A percentile compares a stretch with the other conserved stretches of the same genome.
Evolutionary conservation across 2,113 vertebrate species (phyloP).

Genomic region (Poeciliopsis occidentalis): DNA sequence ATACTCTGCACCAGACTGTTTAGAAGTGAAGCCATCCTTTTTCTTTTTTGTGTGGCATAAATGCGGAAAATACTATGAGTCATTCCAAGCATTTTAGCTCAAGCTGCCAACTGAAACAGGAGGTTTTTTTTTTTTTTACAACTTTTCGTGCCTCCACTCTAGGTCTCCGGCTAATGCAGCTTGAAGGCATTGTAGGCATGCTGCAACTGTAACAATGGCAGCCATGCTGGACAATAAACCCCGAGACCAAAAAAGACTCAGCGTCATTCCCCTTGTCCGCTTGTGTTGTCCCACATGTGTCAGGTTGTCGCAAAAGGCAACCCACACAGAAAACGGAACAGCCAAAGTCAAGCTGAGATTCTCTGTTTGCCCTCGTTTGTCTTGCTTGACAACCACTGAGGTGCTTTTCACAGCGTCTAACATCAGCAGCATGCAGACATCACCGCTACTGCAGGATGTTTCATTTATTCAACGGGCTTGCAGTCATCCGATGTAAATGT

Average conservation of each 20-base stretch:
- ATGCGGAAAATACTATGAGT: not conserved
- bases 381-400: conserved; percentile 9
- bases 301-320: conserved; percentile 23
- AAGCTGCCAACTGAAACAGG: conserved; percentile 1
- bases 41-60: not conserved
- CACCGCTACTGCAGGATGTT: not conserved
- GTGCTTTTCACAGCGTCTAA: conserved; percentile 1
- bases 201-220: conserved; percentile 6
- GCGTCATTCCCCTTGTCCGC: conserved; percentile 4
- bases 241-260: conserved; percentile 3
- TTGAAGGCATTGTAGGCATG: not conserved
- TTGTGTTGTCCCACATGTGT: conserved; percentile 15
- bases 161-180: conserved; percentile 9
- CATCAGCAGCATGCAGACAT: not conserved
- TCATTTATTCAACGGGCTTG: not conserved
- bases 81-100: not conserved
- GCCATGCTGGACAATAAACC: conserved; percentile 7
- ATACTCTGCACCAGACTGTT: not conserved
- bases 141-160: not conserved
- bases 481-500: not conserved
- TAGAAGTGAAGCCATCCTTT: not conserved
- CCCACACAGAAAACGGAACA: conserved; percentile 8
- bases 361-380: not conserved
- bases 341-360: not conserved
- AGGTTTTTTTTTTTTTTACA: not conserved